Percentiles rank a stretch among this genome's conserved stretches.
Evolutionary conservation across 1,140 invertebrate species (phyloP).

Genomic region (Procambarus virginalis): DNA sequence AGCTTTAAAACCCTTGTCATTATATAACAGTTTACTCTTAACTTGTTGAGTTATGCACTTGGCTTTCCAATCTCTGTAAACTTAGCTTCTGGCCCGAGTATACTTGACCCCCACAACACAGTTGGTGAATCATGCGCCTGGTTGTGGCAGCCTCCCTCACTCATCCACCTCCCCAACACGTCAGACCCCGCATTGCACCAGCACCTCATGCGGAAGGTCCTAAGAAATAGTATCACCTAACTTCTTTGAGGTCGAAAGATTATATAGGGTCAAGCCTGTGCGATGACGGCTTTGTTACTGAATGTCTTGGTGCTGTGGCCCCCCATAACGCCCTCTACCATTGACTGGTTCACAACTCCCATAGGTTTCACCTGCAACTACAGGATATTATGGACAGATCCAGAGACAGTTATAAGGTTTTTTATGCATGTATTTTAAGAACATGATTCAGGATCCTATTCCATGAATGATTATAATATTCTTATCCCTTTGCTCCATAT

Average conservation of each 20-base stretch:
- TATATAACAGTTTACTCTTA: not conserved
- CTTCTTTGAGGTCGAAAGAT: not conserved
- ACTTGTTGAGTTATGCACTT: not conserved
- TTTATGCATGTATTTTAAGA: constrained; percentile 43
- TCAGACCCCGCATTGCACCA: too few species aligned
- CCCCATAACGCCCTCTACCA: not conserved
- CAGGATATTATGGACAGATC: constrained; percentile 40
- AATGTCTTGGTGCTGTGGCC: not conserved
- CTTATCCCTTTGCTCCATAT: constrained; percentile 2
- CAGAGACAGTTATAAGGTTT: constrained; percentile 17
- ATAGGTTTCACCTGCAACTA: not conserved
- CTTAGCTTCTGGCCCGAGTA: constrained; percentile 20
- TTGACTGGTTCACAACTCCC: not conserved
- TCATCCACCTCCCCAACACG: not conserved
- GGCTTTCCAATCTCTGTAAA: not conserved
- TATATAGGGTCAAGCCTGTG: not conserved
- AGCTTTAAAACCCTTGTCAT: not conserved
- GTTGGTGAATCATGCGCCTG: not conserved
- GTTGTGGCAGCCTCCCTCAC: not conserved
- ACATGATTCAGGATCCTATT: constrained; percentile 23
- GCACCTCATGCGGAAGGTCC: too few species aligned
- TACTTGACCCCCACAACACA: not conserved
- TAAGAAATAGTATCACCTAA: not conserved
- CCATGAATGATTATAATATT: constrained; percentile 32
- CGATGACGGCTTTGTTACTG: not conserved